Percentiles rank a stretch among this genome's conserved stretches.
Conservation (phyloP, 2,113 vertebrate genomes). For the Pionites leucogaster region DNA sequence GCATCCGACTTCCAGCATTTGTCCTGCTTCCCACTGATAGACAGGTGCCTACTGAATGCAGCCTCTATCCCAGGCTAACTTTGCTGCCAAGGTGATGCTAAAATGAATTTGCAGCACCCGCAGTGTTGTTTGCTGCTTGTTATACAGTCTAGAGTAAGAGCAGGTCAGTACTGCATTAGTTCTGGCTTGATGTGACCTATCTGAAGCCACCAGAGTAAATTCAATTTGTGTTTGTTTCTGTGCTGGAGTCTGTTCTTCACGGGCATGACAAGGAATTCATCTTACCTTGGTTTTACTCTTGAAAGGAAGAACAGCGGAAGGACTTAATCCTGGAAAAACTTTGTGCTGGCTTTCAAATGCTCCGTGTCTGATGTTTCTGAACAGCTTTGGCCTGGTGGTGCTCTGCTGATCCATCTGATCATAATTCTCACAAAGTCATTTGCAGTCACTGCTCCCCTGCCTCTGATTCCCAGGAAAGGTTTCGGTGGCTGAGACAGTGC, state of each 20-base stretch:
- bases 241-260: constrained; percentile 6
- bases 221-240: constrained; percentile 53
- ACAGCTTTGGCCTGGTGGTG: not conserved
- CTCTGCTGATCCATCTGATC: not conserved
- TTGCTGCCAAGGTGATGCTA: not conserved
- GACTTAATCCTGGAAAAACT: constrained; percentile 31
- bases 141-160: constrained; percentile 3
- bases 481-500: not conserved
- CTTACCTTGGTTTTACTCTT: constrained; percentile 46
- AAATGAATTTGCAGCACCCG: not conserved
- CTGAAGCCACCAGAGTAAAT: constrained; percentile 49
- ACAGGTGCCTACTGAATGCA: not conserved
- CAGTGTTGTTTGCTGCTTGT: constrained; percentile 19
- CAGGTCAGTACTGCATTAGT: constrained; percentile 51
- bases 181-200: constrained; percentile 30
- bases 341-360: not conserved
- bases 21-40: not conserved
- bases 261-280: constrained; percentile 36
- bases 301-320: constrained; percentile 35
- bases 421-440: not conserved
- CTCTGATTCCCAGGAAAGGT: not conserved
- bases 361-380: not conserved
- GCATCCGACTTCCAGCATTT: not conserved
- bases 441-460: not conserved
- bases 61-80: not conserved